Conservation (phyloP, 2,888 invertebrate species). For the Ormyrus pomaceus region DNA sequence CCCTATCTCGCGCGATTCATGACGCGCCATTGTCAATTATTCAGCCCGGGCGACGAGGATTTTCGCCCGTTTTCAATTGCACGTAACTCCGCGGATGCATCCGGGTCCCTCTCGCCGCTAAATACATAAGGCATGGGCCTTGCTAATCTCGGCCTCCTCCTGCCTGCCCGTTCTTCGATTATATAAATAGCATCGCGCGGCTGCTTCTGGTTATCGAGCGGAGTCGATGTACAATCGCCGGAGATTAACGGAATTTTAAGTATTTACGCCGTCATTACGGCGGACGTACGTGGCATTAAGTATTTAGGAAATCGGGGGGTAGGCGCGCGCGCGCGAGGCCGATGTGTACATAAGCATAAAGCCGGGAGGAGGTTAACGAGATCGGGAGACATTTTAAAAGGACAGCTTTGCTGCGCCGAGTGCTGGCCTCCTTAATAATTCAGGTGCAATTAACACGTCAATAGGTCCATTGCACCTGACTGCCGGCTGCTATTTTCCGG, state of each 20-base stretch:
- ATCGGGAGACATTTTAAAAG: constrained; percentile 69
- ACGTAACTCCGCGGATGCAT: constrained; percentile 55
- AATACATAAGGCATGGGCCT: constrained; percentile 43
- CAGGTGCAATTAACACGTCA: constrained; percentile 72
- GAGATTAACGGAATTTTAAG: background rate
- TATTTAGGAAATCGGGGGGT: background rate
- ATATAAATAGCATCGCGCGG: constrained; percentile 9
- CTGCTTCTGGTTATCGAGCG: background rate
- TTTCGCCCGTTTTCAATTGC: constrained; percentile 66
- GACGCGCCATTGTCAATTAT: constrained; percentile 67
- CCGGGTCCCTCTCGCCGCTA: background rate
- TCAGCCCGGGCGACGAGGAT: constrained; percentile 63
- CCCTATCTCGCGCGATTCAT: constrained; percentile 64
- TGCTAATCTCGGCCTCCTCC: background rate
- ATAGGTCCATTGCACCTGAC: constrained; percentile 70
- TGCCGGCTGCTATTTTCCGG: constrained; percentile 62
- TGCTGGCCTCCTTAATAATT: constrained; percentile 68
- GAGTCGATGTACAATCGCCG: no score
- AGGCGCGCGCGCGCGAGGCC: background rate
- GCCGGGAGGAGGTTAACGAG: constrained; percentile 63
- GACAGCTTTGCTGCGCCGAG: constrained; percentile 63
- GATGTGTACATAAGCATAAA: background rate
- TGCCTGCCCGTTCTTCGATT: background rate
- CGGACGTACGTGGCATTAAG: background rate
- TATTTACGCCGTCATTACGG: background rate